phyloP scores from a whole-genome alignment of 2,797 vertebrate species.

The Scarus forsteni region DNA sequence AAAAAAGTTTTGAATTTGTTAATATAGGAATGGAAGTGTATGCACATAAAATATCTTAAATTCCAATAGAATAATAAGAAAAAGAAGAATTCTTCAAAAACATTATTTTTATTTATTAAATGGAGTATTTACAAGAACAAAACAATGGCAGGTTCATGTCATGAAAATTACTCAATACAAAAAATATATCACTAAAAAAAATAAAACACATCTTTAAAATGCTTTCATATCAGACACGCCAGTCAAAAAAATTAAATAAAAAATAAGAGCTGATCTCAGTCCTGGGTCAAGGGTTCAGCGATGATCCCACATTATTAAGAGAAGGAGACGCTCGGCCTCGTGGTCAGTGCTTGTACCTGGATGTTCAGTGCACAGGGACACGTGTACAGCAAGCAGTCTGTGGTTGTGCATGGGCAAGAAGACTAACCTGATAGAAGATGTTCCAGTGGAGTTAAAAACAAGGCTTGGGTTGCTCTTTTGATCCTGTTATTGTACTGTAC shows the following conservation, averaged over 20 bases:
- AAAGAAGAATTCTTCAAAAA: conserved; percentile 61
- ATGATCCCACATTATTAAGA: conserved; percentile 36
- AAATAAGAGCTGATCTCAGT: conserved; percentile 29
- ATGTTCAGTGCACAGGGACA: conserved; percentile 65
- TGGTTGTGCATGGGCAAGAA: conserved; percentile 50
- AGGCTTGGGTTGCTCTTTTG: conserved; percentile 37
- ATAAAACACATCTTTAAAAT: conserved; percentile 75
- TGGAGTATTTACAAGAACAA: conserved; percentile 76
- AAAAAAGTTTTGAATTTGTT: no score
- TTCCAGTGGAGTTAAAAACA: conserved; percentile 45
- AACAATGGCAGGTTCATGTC: conserved; percentile 73
- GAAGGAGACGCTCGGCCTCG: conserved; percentile 35
- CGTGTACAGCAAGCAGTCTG: conserved; percentile 38
- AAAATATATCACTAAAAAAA: conserved; percentile 76
- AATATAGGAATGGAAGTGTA: no score
- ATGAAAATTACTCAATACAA: conserved; percentile 80
- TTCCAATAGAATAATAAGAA: not conserved
- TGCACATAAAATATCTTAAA: no score
- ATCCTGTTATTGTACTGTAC: conserved; percentile 16
- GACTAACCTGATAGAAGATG: conserved; percentile 46
- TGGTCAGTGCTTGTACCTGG: conserved; percentile 68
- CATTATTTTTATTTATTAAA: conserved; percentile 78
- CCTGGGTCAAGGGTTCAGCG: conserved; percentile 36
- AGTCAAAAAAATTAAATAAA: conserved; percentile 34
- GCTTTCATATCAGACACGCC: conserved; percentile 54